These are phyloP conservation scores for Palaemon carinicauda DNA, from an alignment of 1,140 invertebrate species.

Conservation along the genomic window DNA sequence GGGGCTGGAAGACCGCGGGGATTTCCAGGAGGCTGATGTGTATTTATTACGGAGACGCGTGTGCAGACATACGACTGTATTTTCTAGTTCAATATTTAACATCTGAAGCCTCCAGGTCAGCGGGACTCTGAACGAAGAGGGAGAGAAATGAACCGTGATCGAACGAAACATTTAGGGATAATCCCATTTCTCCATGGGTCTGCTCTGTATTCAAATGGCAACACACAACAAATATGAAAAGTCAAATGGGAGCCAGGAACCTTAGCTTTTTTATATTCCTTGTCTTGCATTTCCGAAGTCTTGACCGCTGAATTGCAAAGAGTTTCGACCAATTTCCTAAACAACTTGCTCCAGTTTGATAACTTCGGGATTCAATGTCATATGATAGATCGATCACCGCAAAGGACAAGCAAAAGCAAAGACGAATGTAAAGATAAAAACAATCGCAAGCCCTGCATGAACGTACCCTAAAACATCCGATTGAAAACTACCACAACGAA, in stretches of 20 bases:
- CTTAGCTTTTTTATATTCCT: slow-evolving; percentile 48
- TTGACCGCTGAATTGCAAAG: slow-evolving; percentile 44
- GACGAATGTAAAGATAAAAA: no score
- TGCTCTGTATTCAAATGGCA: slow-evolving; percentile 59
- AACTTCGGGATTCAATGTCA: neutral
- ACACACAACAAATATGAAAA: slow-evolving; percentile 59
- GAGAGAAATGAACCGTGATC: slow-evolving; percentile 39
- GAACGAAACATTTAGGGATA: slow-evolving; percentile 54
- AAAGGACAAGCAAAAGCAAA: neutral
- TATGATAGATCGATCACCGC: neutral
- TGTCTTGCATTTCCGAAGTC: slow-evolving; percentile 57
- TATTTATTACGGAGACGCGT: slow-evolving; percentile 7
- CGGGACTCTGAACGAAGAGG: neutral
- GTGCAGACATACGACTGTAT: slow-evolving; percentile 9
- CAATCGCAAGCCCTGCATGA: neutral
- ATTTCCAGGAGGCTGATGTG: neutral
- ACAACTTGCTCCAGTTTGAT: neutral
- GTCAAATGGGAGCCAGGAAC: slow-evolving; percentile 57
- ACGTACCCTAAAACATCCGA: neutral
- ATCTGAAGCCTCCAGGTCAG: neutral
- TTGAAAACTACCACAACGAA: slow-evolving; percentile 3
- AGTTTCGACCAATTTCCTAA: slow-evolving; percentile 22
- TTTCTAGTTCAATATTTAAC: slow-evolving; percentile 28
- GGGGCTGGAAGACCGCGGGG: neutral
- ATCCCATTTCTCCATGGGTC: slow-evolving; percentile 52